Evolutionary conservation across 2,888 invertebrate genomes (phyloP).

Genomic region (Panzeria rudis): DNA sequence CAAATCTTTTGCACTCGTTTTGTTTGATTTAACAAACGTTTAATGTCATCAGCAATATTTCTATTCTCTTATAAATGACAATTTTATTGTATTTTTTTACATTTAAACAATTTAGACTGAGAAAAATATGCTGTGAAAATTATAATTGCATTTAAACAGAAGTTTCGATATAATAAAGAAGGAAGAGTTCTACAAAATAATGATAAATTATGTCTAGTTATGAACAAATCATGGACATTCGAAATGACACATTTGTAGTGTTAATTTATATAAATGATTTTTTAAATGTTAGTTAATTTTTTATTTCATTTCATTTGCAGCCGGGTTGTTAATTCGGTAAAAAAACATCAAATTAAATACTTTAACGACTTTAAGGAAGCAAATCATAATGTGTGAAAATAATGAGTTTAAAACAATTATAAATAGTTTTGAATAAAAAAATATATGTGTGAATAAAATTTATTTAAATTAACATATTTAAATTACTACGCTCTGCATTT

Average conservation of each 20-base stretch:
- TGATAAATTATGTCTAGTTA: slow-evolving; percentile 55
- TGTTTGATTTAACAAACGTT: slow-evolving; percentile 51
- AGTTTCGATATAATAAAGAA: neutral
- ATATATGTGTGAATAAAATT: neutral
- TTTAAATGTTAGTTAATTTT: slow-evolving; percentile 27
- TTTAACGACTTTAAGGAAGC: slow-evolving; percentile 39
- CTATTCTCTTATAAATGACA: neutral
- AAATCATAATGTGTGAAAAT: slow-evolving; percentile 54
- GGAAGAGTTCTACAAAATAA: neutral
- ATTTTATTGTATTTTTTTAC: neutral
- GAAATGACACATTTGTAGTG: slow-evolving; percentile 7
- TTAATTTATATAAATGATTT: slow-evolving; percentile 55
- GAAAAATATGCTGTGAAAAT: neutral
- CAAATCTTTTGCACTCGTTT: slow-evolving; percentile 49
- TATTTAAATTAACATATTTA: slow-evolving; percentile 1
- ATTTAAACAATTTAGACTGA: neutral
- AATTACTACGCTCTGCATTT: slow-evolving; percentile 21
- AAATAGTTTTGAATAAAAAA: slow-evolving; percentile 3
- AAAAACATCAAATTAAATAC: neutral
- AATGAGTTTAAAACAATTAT: slow-evolving; percentile 40
- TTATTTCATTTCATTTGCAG: slow-evolving; percentile 22
- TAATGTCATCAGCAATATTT: slow-evolving; percentile 42
- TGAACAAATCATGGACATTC: slow-evolving; percentile 33
- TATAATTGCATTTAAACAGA: slow-evolving; percentile 5
- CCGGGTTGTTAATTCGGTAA: slow-evolving; percentile 17